These are phyloP conservation scores for Heliconius hermathena DNA, from an alignment of 1,140 invertebrate genomes.

Conservation along the genomic window DNA sequence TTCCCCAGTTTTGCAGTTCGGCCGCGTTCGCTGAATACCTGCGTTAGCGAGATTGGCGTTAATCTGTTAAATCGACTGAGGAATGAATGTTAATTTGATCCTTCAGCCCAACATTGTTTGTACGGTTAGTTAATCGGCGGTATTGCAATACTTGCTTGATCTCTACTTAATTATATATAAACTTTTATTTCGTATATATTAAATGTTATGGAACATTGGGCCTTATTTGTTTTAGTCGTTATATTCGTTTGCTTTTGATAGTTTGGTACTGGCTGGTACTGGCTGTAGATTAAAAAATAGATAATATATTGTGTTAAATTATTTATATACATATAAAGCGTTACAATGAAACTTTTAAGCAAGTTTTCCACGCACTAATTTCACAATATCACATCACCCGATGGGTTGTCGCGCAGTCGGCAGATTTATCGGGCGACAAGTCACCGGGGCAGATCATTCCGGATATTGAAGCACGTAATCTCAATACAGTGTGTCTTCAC, in stretches of 20 bases:
- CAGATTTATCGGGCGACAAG: constrained; percentile 43
- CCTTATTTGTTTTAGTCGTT: background rate
- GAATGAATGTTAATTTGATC: constrained; percentile 72
- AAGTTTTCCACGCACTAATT: constrained; percentile 56
- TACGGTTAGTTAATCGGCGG: constrained; percentile 47
- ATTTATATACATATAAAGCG: constrained; percentile 41
- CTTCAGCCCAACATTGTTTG: constrained; percentile 60
- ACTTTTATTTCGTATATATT: background rate
- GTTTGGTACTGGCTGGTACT: too few species aligned
- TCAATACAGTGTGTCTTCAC: constrained; percentile 75
- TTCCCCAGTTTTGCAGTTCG: constrained; percentile 52
- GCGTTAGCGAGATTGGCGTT: constrained; percentile 63
- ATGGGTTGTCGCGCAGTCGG: constrained; percentile 40
- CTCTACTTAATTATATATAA: background rate
- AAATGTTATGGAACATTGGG: background rate
- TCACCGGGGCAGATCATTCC: constrained; percentile 58
- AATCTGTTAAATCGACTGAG: constrained; percentile 65
- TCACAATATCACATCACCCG: constrained; percentile 32
- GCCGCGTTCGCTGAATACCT: constrained; percentile 57
- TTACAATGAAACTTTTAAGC: constrained; percentile 46
- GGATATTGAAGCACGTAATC: constrained; percentile 81
- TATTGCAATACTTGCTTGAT: constrained; percentile 33
- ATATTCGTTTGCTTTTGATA: background rate
- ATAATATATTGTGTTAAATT: background rate
- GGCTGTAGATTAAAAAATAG: too few species aligned